These are phyloP conservation scores for Athene noctua DNA, from an alignment of 2,113 vertebrate genomes.

Conservation along the genomic window DNA sequence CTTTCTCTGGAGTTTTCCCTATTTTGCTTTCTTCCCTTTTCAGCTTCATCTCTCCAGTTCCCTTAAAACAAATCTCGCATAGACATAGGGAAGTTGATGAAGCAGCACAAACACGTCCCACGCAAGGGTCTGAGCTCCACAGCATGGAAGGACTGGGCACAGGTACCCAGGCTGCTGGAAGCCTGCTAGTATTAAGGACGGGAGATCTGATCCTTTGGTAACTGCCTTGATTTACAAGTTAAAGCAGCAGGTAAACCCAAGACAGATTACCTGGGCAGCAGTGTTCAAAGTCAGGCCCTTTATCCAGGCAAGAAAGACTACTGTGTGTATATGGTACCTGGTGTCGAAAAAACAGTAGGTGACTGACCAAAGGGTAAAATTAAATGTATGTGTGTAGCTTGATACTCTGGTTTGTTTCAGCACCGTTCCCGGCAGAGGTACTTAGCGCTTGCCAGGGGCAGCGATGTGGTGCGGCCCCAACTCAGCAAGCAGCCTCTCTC, in stretches of 20 bases:
- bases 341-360: background rate
- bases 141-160: background rate
- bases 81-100: background rate
- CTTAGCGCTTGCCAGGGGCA: background rate
- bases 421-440: background rate
- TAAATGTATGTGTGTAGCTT: background rate
- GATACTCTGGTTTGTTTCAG: background rate
- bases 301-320: background rate
- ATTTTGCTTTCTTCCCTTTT: background rate
- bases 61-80: background rate
- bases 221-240: background rate
- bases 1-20: background rate
- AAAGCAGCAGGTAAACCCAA: background rate
- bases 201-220: background rate
- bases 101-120: background rate
- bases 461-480: rapidly evolving
- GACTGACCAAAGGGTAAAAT: background rate
- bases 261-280: too few relatives aligned
- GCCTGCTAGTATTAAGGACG: background rate
- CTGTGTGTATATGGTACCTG: too few relatives aligned
- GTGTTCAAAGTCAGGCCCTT: background rate
- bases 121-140: background rate
- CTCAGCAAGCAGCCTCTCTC: background rate
- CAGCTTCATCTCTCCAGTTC: background rate
- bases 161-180: background rate